A percentile compares a stretch with the other conserved stretches of the same genome.
These are phyloP conservation scores for Misgurnus mizolepis DNA, from an alignment of 2,113 vertebrate species.

Conservation along the genomic window DNA sequence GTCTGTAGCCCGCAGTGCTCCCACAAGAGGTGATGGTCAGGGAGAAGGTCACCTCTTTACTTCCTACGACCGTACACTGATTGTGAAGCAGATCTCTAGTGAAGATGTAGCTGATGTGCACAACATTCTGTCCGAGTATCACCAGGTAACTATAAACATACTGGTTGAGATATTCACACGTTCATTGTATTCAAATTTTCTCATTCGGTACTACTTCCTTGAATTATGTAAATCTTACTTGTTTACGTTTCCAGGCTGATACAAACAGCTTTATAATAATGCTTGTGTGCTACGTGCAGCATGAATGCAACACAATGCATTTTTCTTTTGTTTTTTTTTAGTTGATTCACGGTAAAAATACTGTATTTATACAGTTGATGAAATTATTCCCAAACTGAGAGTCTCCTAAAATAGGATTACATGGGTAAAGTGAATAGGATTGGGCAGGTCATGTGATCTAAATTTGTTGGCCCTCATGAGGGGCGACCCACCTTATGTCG, in stretches of 20 bases:
- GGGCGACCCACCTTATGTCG: background rate
- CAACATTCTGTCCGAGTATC: conserved; percentile 90
- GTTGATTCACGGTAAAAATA: no score
- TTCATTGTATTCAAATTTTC: background rate
- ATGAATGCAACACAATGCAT: no score
- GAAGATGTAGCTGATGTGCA: conserved; percentile 93
- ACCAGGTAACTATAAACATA: conserved; percentile 77
- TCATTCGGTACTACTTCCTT: conserved; percentile 16
- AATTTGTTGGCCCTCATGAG: background rate
- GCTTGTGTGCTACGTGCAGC: no score
- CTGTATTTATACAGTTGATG: no score
- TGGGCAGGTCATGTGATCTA: no score
- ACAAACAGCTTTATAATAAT: no score
- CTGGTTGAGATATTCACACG: background rate
- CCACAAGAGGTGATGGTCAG: conserved; percentile 74
- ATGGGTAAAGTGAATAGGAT: no score
- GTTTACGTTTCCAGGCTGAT: no score
- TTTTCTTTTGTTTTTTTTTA: no score
- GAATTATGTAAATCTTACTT: background rate
- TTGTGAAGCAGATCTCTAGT: conserved; percentile 91
- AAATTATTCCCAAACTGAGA: background rate
- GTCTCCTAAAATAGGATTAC: no score
- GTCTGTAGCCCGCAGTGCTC: conserved; percentile 85
- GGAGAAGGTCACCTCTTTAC: conserved; percentile 83
- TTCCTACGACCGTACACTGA: conserved; percentile 86